phyloP scores from a whole-genome alignment of 2,113 vertebrate species.

The Caretta caretta region DNA sequence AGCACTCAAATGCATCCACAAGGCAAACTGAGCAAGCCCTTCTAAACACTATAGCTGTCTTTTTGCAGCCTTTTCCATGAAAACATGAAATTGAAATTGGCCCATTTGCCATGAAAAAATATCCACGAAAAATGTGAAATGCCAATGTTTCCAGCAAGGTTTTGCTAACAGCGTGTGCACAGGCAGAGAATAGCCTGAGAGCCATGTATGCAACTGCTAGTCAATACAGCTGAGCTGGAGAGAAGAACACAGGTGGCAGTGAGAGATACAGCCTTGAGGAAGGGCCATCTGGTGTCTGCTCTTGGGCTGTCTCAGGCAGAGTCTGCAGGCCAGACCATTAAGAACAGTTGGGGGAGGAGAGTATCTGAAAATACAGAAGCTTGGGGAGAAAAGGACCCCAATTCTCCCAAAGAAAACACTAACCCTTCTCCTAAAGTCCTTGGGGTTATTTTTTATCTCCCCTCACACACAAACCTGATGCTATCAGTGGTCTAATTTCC shows the following conservation, averaged over 20 bases:
- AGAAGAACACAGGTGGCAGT: slow-evolving; percentile 66
- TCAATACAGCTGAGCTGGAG: slow-evolving; percentile 36
- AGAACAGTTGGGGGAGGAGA: slow-evolving; percentile 31
- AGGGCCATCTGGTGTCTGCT: slow-evolving; percentile 74
- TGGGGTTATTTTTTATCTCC: slow-evolving; percentile 23
- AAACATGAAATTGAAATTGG: slow-evolving; percentile 60
- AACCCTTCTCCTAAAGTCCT: slow-evolving; percentile 8
- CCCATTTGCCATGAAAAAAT: slow-evolving; percentile 63
- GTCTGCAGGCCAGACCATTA: slow-evolving; percentile 54
- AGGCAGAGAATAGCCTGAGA: slow-evolving; percentile 76
- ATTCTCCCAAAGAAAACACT: slow-evolving; percentile 42
- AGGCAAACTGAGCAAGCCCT: slow-evolving; percentile 46
- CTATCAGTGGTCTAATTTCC: not conserved
- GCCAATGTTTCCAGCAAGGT: slow-evolving; percentile 73
- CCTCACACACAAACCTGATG: not conserved
- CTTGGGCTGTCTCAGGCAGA: slow-evolving; percentile 23
- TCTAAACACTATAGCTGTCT: not conserved
- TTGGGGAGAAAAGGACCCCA: slow-evolving; percentile 59
- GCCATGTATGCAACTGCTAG: slow-evolving; percentile 70
- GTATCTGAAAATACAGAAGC: slow-evolving; percentile 56
- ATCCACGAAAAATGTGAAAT: slow-evolving; percentile 77
- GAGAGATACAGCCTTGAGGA: slow-evolving; percentile 73
- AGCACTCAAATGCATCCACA: slow-evolving; percentile 8
- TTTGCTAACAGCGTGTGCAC: slow-evolving; percentile 74
- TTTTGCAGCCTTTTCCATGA: slow-evolving; percentile 44